phyloP scores from a whole-genome alignment of 1,140 invertebrate species.

The Drosophila ohnishii region DNA sequence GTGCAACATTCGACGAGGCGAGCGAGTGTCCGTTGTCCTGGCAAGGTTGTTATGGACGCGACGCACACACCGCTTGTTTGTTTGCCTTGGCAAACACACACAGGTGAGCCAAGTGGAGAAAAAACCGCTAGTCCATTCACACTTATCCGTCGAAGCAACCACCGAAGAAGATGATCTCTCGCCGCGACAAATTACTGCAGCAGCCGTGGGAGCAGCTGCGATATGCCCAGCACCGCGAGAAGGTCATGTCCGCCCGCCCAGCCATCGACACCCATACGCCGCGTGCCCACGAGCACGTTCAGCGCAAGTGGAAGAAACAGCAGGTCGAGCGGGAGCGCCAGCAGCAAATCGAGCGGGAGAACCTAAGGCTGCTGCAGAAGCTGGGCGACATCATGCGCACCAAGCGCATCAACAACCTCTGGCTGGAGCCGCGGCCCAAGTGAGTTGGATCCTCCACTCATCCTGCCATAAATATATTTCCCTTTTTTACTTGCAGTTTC shows the following conservation, averaged over 20 bases:
- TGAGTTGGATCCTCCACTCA: conserved; percentile 47
- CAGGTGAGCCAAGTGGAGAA: not conserved
- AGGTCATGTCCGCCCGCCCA: conserved; percentile 84
- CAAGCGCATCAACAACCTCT: conserved; percentile 84
- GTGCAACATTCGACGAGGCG: conserved; percentile 60
- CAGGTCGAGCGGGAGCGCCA: conserved; percentile 85
- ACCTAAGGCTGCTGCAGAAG: conserved; percentile 85
- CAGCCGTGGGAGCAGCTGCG: conserved; percentile 83
- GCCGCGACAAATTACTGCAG: conserved; percentile 83
- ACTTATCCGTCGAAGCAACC: conserved; percentile 19
- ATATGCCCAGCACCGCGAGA: conserved; percentile 83
- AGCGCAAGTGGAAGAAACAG: conserved; percentile 84
- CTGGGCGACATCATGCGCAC: conserved; percentile 84
- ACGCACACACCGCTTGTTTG: conserved; percentile 60
- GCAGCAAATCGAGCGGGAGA: conserved; percentile 84
- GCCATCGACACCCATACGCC: conserved; percentile 85
- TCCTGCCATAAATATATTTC: not conserved
- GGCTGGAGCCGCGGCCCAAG: conserved; percentile 84
- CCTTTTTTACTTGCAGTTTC: conserved; percentile 62
- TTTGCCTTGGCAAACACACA: conserved; percentile 63
- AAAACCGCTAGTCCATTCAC: conserved; percentile 17
- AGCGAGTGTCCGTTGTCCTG: conserved; percentile 71
- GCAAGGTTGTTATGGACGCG: conserved; percentile 76
- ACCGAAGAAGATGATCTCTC: conserved; percentile 81
- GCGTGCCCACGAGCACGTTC: conserved; percentile 83